Base-by-base conservation (phyloP, 2,797 vertebrate genomes). In the Mallotus villosus region DNA sequence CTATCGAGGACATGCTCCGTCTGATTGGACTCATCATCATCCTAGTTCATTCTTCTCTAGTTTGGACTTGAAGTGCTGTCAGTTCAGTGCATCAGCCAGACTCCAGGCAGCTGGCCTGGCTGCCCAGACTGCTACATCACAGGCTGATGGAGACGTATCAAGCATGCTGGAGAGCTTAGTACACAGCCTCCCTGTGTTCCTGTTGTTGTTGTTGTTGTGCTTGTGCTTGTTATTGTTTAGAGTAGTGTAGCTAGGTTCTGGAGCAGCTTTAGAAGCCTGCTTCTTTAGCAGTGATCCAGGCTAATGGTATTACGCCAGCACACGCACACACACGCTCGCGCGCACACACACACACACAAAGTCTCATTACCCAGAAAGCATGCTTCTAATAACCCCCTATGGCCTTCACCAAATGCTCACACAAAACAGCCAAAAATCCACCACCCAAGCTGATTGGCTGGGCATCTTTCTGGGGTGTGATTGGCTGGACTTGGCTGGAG, bases 321-420 rank as follows among this genome's bases (percentile, higher is more conserved):
- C 67, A 27, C 24, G 25, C 22, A 60, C 58, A 24, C 22, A 60
- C 22, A 61, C 59, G 17, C 59, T 17, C 59, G 25, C 58, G 1
- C 58, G 25, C 58, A 22, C 5, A 59, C 58, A 59, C 21, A 59
- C 58, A 59, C 58, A 59, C 58, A 59, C 21, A 59, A n/a, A 24
- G 80, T 86, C 85, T 87, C 84, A 88, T 88, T 85, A 88, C 81
- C 84, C 81, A 87, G 85, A 85, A 80, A 84, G 81, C 85, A 79
- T 81, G 78, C 78, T 76, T 87, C 80, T 84, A 86, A 82, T 86
- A 84, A 88, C 85, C 82, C 85, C 84, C 85, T 80, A 82, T 85
- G 82, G 85, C 82, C 82, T 82, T 79, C 78, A 86, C 85, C 86
- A 88, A 87, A 88, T 88, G 87, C 75, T 87, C 75, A 63, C 74